phyloP scores from a whole-genome alignment of 2,113 vertebrate genomes.

The Lycocorax pyrrhopterus region DNA sequence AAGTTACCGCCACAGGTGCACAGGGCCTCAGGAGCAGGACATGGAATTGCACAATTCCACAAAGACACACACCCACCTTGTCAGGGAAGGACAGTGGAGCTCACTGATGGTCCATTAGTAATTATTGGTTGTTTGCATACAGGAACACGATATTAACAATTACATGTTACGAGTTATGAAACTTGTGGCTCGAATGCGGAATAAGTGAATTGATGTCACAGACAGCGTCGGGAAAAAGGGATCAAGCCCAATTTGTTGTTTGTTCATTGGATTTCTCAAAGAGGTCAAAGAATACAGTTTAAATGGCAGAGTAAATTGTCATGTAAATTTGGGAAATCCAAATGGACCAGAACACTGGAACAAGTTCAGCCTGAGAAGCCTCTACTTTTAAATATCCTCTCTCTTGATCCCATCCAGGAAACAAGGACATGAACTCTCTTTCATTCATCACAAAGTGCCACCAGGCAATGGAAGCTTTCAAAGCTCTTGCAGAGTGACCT shows the following conservation, averaged over 20 bases:
- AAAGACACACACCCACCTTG: accelerated
- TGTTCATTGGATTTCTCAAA: neutral
- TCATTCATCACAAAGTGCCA: accelerated
- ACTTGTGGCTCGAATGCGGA: neutral
- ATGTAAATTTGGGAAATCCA: neutral
- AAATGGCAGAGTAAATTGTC: neutral
- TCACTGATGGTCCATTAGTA: too few relatives aligned
- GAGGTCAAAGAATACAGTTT: accelerated
- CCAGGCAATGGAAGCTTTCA: neutral
- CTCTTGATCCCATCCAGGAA: neutral
- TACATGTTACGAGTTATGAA: neutral
- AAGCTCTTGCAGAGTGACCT: neutral
- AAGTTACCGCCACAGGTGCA: neutral
- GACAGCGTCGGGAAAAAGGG: neutral
- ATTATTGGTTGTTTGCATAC: neutral
- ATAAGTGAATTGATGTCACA: neutral
- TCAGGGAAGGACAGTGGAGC: too few relatives aligned
- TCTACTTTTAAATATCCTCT: accelerated
- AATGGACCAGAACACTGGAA: accelerated
- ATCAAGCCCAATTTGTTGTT: neutral
- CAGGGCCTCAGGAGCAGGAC: neutral
- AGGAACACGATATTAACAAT: neutral
- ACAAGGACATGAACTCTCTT: neutral
- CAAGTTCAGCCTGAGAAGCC: accelerated
- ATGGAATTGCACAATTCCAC: neutral